These are phyloP conservation scores for Alsophila aescularia DNA, from an alignment of 2,888 invertebrate genomes.

Conservation along the genomic window DNA sequence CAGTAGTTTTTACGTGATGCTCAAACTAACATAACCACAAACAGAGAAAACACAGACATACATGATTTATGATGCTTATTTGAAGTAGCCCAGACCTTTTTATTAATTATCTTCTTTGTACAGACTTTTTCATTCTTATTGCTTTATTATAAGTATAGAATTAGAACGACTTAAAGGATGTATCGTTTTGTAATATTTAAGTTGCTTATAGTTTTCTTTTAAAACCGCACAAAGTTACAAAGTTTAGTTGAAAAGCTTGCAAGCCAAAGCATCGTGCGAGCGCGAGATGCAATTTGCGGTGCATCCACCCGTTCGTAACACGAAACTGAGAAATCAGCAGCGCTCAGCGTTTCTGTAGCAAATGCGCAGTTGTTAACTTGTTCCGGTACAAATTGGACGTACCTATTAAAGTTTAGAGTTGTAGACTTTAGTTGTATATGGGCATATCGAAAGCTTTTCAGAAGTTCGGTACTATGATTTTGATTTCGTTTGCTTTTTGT, in stretches of 20 bases:
- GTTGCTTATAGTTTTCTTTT: no score
- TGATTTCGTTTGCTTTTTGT: neutral
- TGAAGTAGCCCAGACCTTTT: no score
- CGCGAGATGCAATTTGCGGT: constrained; percentile 9
- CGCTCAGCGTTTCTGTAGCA: constrained; percentile 4
- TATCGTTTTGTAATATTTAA: no score
- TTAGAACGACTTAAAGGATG: no score
- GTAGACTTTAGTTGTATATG: constrained; percentile 6
- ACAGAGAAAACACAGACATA: no score
- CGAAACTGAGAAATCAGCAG: constrained; percentile 12
- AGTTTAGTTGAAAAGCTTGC: neutral
- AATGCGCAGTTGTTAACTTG: constrained; percentile 22
- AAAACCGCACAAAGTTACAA: no score
- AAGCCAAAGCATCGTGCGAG: neutral
- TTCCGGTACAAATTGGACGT: constrained; percentile 22
- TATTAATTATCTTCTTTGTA: no score
- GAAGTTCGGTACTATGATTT: constrained; percentile 10
- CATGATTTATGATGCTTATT: no score
- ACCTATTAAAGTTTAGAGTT: constrained; percentile 25
- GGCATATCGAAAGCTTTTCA: constrained; percentile 11
- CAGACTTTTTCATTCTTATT: no score
- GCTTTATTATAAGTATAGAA: no score
- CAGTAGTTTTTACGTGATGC: no score
- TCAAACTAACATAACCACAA: no score
- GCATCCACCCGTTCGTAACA: neutral